phyloP scores from a whole-genome alignment of 2,888 invertebrate species.

The Acanthosepion pharaonis region DNA sequence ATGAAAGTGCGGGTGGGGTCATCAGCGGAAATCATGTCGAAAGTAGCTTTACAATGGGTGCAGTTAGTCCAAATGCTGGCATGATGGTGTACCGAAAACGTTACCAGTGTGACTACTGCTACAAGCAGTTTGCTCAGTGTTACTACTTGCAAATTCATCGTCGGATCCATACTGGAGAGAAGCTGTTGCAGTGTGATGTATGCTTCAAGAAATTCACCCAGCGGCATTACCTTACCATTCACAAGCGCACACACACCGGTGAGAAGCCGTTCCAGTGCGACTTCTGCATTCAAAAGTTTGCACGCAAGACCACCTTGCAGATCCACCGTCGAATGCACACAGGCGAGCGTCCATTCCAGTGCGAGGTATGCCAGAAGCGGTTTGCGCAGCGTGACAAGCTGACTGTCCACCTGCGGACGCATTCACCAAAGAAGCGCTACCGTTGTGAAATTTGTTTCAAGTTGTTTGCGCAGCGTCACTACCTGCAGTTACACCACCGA shows the following conservation, averaged over 20 bases:
- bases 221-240: conserved; percentile 18
- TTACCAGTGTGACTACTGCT: conserved; percentile 41
- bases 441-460: background rate
- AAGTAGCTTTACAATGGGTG: background rate
- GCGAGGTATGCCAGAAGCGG: conserved; percentile 13
- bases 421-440: conserved; percentile 6
- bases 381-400: conserved; percentile 36
- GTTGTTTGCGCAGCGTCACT: conserved; percentile 14
- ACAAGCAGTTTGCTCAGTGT: conserved; percentile 34
- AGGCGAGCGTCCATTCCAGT: background rate
- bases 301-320: conserved; percentile 36
- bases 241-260: conserved; percentile 25
- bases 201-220: conserved; percentile 39
- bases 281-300: conserved; percentile 40
- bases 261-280: conserved; percentile 41
- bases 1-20: no score
- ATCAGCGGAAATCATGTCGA: background rate
- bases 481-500: background rate
- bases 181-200: background rate
- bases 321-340: conserved; percentile 36
- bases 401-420: conserved; percentile 33
- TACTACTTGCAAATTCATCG: conserved; percentile 42
- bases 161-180: conserved; percentile 34
- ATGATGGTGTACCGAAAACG: conserved; percentile 34
- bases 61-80: background rate